Evolutionary conservation across 2,113 vertebrate genomes (phyloP), one percentile per base, ranked within the genome.

Genomic region (Hyla sarda): DNA sequence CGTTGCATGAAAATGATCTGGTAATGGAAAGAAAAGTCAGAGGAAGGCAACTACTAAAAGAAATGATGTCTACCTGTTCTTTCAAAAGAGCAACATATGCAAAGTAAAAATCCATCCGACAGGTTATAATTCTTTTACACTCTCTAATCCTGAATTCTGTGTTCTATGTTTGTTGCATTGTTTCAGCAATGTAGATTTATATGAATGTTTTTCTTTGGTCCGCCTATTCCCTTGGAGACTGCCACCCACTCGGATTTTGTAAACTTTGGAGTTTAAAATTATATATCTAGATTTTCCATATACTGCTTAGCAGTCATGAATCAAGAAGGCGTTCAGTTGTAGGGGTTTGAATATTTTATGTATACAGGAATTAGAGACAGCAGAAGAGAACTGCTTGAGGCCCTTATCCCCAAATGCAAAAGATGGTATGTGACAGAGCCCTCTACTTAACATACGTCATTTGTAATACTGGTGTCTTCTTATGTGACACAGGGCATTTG

Each of bases 1-100:
- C 87, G 75, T 87, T 89, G 82, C 67, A 81, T 80, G 67, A 69
- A 71, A 86, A 86, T 69, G 84, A 86, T 86, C 76, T 80, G 84
- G 84, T 80, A 72, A 47, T 9, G 65, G 69, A 67, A 71, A 71
- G 79, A 79, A 80, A 80, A 80, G 67, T 60, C 48, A 72, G 83
- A 72, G 50, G 65, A 72, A 72, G 25, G 65, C 77, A 72, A 80
- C 47, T 37, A 72, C 62, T n/a, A 71, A 80, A 37, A 71, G 62
- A 73, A 58, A 30, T 72, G 23, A 86, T 71, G 76, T 86, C 75
- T 86, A 86, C 76, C 84, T 86, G 84, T 86, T 71, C 65, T 60
- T 71, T 69, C 50, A 80, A 58, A 80, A 67, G 48, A 80, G 65
- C 32, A 56, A 69, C 76, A 47, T 28, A 65, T 45, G 32, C 54